phyloP scores from a whole-genome alignment of 2,797 vertebrate genomes.

The Sternotherus odoratus region DNA sequence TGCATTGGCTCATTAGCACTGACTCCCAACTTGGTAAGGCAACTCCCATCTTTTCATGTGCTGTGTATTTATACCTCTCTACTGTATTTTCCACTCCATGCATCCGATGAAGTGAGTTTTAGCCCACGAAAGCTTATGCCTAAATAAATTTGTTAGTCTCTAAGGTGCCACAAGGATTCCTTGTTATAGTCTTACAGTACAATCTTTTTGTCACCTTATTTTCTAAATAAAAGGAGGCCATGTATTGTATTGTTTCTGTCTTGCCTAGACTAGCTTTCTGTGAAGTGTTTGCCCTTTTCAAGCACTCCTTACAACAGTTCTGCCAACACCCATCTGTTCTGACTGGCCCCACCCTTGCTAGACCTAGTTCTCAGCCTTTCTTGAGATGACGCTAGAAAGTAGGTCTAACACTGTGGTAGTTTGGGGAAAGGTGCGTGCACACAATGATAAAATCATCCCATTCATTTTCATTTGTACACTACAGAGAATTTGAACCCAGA shows the following conservation, averaged over 20 bases:
- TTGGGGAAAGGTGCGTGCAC: neutral
- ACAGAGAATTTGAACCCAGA: neutral
- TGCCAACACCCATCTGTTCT: neutral
- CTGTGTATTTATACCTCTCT: too few species aligned
- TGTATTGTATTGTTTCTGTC: neutral
- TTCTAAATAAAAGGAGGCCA: neutral
- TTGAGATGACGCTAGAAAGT: neutral
- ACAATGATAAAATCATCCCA: neutral
- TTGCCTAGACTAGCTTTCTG: neutral
- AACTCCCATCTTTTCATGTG: too few species aligned
- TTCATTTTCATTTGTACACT: accelerated
- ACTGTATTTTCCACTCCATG: too few species aligned
- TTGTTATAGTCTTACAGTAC: neutral
- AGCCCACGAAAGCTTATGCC: too few species aligned
- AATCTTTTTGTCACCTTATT: neutral
- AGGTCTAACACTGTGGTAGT: neutral
- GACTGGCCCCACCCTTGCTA: neutral
- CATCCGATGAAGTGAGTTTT: too few species aligned
- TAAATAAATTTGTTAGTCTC: too few species aligned
- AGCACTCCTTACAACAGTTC: neutral
- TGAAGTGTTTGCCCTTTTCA: neutral
- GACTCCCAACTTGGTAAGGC: too few species aligned
- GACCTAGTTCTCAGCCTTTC: too few species aligned
- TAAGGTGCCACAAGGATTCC: too few species aligned
- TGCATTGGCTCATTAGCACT: too few species aligned